Base-by-base conservation (phyloP, 2,113 vertebrate species). In the Centropristis striata region DNA sequence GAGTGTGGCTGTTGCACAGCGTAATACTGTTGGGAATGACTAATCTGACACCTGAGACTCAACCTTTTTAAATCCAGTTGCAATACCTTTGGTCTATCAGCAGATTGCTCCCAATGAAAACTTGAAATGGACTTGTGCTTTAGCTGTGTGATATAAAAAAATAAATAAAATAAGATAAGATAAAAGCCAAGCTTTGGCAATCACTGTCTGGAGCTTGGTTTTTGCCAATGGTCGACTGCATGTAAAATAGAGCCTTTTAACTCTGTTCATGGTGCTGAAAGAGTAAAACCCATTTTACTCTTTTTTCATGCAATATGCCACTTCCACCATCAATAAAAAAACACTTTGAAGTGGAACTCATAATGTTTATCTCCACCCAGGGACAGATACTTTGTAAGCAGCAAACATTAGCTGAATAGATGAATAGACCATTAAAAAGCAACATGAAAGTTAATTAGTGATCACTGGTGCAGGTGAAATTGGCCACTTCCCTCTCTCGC, bases 381-480 rank as follows among this genome's bases (percentile, higher is more conserved):
- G 60, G 68, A 70, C 69, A 25, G 18, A 58, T 20, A n/a, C 21
- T 46, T 46, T 59, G 27, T 61, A 10, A 71, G 70, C 59, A 50
- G 54, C 59, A 70, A 70, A 77, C 80, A 57, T 73, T 23, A 36
- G 70, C 67, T 46, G 53, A 64, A 65, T 37, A 18, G 28, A 70
- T 65, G 51, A 71, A 70, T 9, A 28, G 41, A 46, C 66, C 25
- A 10, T 60, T 63, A 67, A 67, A 68, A 66, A 25, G 46, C 44
- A 12, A 44, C 47, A 42, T 69, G 42, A 25, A 53, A 68, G 73
- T 78, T 67, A 66, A 83, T 88, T 51, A 83, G 71, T 5, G 76
- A 71, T 77, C 64, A 58, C 2, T 78, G 76, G 75, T 57, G 69
- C 65, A 59, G 77, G 51, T 64, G 50, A 47, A 78, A 61, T 15